phyloP scores from a whole-genome alignment of 2,797 vertebrate species.

The Tadarida brasiliensis region DNA sequence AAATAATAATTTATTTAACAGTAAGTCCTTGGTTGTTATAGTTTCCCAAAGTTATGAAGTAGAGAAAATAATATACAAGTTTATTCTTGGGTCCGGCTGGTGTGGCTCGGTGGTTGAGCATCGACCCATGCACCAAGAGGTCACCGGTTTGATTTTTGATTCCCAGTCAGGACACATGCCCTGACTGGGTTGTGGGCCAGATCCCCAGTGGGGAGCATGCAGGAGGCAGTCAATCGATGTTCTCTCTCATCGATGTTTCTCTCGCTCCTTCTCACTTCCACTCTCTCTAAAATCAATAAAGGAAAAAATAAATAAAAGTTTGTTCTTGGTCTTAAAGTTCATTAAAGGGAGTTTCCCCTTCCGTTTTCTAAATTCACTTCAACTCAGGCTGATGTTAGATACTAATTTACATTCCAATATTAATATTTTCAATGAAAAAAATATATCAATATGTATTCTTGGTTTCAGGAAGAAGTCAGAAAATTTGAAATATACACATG shows the following conservation, averaged over 20 bases:
- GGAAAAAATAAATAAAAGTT: not conserved
- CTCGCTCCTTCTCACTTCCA: no score
- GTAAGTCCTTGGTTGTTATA: not conserved
- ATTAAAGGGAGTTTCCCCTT: not conserved
- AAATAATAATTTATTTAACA: not conserved
- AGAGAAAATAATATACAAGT: not conserved
- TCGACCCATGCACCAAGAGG: no score
- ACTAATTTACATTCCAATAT: not conserved
- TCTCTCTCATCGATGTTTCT: no score
- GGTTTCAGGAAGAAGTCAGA: not conserved
- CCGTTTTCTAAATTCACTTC: conserved; percentile 4
- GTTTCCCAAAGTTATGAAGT: not conserved
- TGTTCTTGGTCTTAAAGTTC: not conserved
- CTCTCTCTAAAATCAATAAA: no score
- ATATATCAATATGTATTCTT: not conserved
- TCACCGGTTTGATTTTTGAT: no score
- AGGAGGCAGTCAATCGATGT: no score
- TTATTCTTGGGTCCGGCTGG: not conserved
- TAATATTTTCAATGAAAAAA: not conserved
- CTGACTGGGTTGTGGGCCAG: no score
- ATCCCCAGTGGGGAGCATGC: no score
- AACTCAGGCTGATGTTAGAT: not conserved
- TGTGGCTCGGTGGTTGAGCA: no score
- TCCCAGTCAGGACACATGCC: no score
- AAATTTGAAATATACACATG: not conserved